Conservation (phyloP, 2,888 invertebrate genomes). For the Sceliomorpha sp. region DNA sequence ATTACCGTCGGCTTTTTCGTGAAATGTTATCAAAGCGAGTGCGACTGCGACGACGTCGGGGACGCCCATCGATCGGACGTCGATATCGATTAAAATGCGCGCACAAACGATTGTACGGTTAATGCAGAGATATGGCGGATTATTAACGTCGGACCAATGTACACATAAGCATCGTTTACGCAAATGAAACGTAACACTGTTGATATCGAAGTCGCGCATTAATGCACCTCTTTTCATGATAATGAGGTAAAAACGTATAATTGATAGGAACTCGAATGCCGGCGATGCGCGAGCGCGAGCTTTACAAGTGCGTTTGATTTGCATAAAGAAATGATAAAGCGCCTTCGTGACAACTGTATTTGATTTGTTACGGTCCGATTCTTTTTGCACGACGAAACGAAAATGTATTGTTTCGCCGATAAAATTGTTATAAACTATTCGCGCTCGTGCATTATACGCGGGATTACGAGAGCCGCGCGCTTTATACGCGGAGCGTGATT, state of each 20-base stretch:
- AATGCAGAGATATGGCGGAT: conserved; percentile 20
- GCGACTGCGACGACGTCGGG: no score
- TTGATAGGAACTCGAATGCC: conserved; percentile 22
- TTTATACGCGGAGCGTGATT: conserved; percentile 2
- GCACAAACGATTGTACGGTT: conserved; percentile 13
- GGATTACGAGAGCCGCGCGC: neutral
- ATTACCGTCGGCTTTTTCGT: conserved; percentile 9
- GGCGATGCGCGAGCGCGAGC: no score
- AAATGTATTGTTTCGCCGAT: conserved; percentile 11
- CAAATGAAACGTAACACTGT: conserved; percentile 30
- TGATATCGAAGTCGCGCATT: conserved; percentile 28
- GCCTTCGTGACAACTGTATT: conserved; percentile 9
- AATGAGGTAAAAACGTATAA: conserved; percentile 28
- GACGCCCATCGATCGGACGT: conserved; percentile 10
- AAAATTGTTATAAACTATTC: neutral
- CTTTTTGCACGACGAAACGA: neutral
- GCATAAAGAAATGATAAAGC: conserved; percentile 33
- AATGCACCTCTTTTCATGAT: conserved; percentile 35
- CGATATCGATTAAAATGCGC: conserved; percentile 24
- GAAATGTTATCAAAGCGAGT: conserved; percentile 25
- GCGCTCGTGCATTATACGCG: neutral
- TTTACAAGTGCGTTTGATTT: conserved; percentile 26
- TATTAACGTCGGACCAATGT: conserved; percentile 34
- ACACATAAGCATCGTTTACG: conserved; percentile 35
- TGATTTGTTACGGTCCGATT: conserved; percentile 10